Evolutionary conservation across 2,888 invertebrate genomes (phyloP), one percentile per base, ranked within the genome.

Genomic region (Hirtodrosophila confusa): DNA sequence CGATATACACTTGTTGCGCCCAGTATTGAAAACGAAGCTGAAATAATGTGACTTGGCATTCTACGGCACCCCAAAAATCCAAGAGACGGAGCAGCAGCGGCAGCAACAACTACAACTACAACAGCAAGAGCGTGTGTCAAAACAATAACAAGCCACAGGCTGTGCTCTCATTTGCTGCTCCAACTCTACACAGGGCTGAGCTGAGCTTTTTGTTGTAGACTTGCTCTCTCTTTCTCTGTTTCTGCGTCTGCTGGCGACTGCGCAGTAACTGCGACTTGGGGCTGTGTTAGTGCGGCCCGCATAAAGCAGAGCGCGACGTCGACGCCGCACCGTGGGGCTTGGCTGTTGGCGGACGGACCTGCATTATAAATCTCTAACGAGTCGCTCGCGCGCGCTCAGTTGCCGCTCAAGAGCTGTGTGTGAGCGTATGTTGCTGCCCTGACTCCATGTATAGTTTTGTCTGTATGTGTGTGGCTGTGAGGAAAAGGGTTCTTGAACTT

Each of bases 401-500:
- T 55, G 78, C 47, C 47, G 67, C 66, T 83, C 80, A 66, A 67
- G 80, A 83, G 64, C 48, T 65, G 74, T 56, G 37, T 71, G 71
- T 58, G 71, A 70, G 74, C 67, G 74, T 75, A 70, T 70, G 71
- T 57, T 56, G 67, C 66, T 67, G 75, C 67, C 40, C 55, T 53
- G 55, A 17, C 17, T 17, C 17, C 17, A 17, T 54, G 33, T 31
- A 35, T 44, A 17, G 17, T 17, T 17, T 17, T 17, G 12, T 55
- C 54, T 50, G 41, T 45, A 44, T 41, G 49, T 53, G 56, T 64
- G 69, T 68, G 69, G 76, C 74, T 83, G 86, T 72, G 86, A 84
- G 86, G 78, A 90, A 89, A 90, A 90, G 89, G 89, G 89, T 90
- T 90, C 90, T 90, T 90, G 89, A 90, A 90, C 89, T 90, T 90